phyloP scores from a whole-genome alignment of 2,888 invertebrate genomes.

The Oligia fasciuncula region DNA sequence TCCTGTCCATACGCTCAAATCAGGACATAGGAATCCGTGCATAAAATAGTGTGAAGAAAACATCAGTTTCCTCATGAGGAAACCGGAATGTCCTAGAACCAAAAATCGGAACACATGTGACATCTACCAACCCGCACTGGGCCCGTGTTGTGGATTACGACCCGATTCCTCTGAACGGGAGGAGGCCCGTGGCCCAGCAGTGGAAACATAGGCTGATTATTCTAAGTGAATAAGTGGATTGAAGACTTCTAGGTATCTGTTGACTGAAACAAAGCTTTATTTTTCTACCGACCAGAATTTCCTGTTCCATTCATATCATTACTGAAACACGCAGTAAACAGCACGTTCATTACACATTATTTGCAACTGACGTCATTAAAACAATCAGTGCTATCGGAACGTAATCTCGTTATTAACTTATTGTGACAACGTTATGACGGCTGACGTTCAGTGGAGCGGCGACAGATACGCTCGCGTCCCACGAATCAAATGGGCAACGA shows the following conservation, averaged over 20 bases:
- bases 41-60: background rate
- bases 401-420: slow-evolving; percentile 65
- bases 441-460: slow-evolving; percentile 69
- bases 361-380: slow-evolving; percentile 52
- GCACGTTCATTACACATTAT: slow-evolving; percentile 42
- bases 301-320: slow-evolving; percentile 2
- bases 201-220: too few relatives aligned
- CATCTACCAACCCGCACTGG: too few relatives aligned
- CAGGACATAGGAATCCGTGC: background rate
- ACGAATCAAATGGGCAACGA: slow-evolving; percentile 80
- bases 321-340: slow-evolving; percentile 26
- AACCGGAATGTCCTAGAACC: too few relatives aligned
- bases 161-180: too few relatives aligned
- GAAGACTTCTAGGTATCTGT: background rate
- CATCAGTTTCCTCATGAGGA: too few relatives aligned
- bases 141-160: too few relatives aligned
- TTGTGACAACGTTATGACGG: slow-evolving; percentile 61
- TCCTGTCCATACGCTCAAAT: background rate
- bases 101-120: too few relatives aligned
- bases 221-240: too few relatives aligned
- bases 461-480: slow-evolving; percentile 67
- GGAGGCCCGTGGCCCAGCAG: too few relatives aligned
- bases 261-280: background rate
- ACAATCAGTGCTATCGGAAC: slow-evolving; percentile 58
- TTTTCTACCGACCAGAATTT: background rate